Percentiles rank a stretch among this genome's conserved stretches.
Evolutionary conservation across 2,797 vertebrate genomes (phyloP).

Genomic region (Lithobates pipiens): DNA sequence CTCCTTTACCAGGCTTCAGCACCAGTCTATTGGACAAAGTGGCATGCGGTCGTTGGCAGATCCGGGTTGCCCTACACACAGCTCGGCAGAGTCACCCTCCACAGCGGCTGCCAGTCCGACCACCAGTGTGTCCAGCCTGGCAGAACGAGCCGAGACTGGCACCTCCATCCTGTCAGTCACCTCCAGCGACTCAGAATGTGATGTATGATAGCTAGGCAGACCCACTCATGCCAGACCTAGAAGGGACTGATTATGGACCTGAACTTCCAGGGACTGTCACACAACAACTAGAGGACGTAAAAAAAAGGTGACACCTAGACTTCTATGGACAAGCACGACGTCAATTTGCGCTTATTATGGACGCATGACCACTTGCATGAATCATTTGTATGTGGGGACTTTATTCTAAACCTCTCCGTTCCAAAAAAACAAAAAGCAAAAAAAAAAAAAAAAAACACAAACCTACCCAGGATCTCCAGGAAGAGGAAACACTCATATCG

Average conservation of each 20-base stretch:
- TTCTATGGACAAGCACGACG: slow-evolving; percentile 90
- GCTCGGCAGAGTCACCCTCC: slow-evolving; percentile 97
- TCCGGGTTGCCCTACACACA: slow-evolving; percentile 95
- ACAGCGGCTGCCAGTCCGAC: slow-evolving; percentile 97
- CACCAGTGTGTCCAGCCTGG: slow-evolving; percentile 97
- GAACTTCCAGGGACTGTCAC: slow-evolving; percentile 78
- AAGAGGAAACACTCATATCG: slow-evolving; percentile 91
- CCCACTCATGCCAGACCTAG: background rate
- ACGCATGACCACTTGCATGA: slow-evolving; percentile 96
- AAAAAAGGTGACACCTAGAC: slow-evolving; percentile 77
- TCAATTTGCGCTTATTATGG: slow-evolving; percentile 94
- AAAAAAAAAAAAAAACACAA: slow-evolving; percentile 61
- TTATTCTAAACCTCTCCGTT: slow-evolving; percentile 75
- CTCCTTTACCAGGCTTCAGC: slow-evolving; percentile 87
- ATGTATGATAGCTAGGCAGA: slow-evolving; percentile 71
- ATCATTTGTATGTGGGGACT: slow-evolving; percentile 89
- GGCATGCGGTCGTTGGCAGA: slow-evolving; percentile 97
- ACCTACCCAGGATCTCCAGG: slow-evolving; percentile 85
- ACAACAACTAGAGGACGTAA: slow-evolving; percentile 80
- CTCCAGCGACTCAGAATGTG: slow-evolving; percentile 99
- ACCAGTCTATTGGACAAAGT: slow-evolving; percentile 97
- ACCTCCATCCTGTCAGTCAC: slow-evolving; percentile 99
- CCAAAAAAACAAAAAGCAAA: slow-evolving; percentile 33
- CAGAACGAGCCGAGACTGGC: slow-evolving; percentile 94
- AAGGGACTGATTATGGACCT: slow-evolving; percentile 80